These are phyloP conservation scores for Tamias sibiricus DNA, from an alignment of 2,113 vertebrate species.

Conservation along the genomic window DNA sequence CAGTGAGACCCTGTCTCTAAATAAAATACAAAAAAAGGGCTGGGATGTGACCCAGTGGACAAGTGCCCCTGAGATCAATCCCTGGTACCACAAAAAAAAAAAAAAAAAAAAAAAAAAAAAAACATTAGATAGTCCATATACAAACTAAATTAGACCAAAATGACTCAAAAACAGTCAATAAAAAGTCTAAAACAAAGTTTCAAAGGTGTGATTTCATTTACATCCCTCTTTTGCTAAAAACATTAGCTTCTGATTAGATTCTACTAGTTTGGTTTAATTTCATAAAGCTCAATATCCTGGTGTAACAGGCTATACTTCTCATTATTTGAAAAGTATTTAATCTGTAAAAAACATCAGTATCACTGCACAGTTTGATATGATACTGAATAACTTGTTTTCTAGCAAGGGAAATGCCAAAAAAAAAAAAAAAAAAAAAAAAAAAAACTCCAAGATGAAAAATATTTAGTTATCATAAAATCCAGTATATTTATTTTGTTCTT, in stretches of 20 bases:
- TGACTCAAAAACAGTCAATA: neutral
- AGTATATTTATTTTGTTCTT: constrained; percentile 73
- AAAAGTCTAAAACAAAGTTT: neutral
- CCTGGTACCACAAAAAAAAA: too few relatives aligned
- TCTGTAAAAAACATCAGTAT: constrained; percentile 28
- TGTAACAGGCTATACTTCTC: constrained; percentile 8
- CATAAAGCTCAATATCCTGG: constrained; percentile 37
- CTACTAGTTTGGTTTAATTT: constrained; percentile 48
- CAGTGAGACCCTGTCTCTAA: too few relatives aligned
- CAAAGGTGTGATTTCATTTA: constrained; percentile 35
- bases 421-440: neutral
- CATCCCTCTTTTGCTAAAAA: constrained; percentile 40
- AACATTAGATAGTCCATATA: neutral
- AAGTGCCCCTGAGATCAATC: too few relatives aligned
- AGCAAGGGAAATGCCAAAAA: constrained; percentile 52
- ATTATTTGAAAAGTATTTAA: constrained; percentile 23
- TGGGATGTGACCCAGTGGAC: too few relatives aligned
- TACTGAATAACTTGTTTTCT: constrained; percentile 62
- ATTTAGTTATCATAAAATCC: constrained; percentile 64
- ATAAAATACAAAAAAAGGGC: too few relatives aligned
- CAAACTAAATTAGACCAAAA: constrained; percentile 21
- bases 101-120: too few relatives aligned
- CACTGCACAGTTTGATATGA: neutral
- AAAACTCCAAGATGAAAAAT: constrained; percentile 45
- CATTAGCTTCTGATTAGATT: constrained; percentile 23